Conservation (phyloP, 2,888 invertebrate genomes). For the Patella caerulea region DNA sequence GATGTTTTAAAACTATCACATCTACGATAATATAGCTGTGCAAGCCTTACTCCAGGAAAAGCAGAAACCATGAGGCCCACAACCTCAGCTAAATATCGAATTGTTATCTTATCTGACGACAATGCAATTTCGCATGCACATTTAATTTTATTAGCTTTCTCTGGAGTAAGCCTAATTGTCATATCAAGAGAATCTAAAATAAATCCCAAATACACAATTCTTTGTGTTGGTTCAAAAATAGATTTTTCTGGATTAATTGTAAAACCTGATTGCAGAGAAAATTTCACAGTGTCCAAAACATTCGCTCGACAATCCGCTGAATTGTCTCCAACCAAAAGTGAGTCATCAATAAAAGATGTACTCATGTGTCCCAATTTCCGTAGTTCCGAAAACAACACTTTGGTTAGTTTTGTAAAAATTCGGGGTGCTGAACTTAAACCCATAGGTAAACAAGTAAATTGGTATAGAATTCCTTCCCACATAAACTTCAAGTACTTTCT, state of each 20-base stretch:
- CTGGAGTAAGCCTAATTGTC: constrained; percentile 8
- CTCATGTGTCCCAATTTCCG: constrained; percentile 6
- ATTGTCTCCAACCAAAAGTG: constrained; percentile 10
- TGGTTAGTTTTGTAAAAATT: constrained; percentile 1
- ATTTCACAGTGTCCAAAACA: constrained; percentile 13
- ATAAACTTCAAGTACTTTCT: constrained; percentile 22
- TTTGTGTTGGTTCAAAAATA: constrained; percentile 11
- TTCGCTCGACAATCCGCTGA: constrained; percentile 13
- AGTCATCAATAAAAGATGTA: constrained; percentile 18
- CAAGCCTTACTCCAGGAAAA: constrained; percentile 10
- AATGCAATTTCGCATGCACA: neutral
- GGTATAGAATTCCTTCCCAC: constrained; percentile 22
- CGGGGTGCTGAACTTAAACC: constrained; percentile 6
- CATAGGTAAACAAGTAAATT: constrained; percentile 22
- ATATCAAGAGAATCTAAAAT: constrained; percentile 15
- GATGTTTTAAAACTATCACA: constrained; percentile 15
- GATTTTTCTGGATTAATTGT: constrained; percentile 11
- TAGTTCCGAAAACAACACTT: constrained; percentile 3
- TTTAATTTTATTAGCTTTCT: constrained; percentile 16
- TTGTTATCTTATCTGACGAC: neutral
- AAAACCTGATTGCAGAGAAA: constrained; percentile 3
- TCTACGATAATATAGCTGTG: constrained; percentile 11
- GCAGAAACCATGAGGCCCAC: constrained; percentile 17
- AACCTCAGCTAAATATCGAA: constrained; percentile 19
- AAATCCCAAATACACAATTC: constrained; percentile 20